Percentiles rank a stretch among this genome's conserved stretches.
Evolutionary conservation across 2,113 vertebrate species (phyloP).

Genomic region (Geothlypis trichas): DNA sequence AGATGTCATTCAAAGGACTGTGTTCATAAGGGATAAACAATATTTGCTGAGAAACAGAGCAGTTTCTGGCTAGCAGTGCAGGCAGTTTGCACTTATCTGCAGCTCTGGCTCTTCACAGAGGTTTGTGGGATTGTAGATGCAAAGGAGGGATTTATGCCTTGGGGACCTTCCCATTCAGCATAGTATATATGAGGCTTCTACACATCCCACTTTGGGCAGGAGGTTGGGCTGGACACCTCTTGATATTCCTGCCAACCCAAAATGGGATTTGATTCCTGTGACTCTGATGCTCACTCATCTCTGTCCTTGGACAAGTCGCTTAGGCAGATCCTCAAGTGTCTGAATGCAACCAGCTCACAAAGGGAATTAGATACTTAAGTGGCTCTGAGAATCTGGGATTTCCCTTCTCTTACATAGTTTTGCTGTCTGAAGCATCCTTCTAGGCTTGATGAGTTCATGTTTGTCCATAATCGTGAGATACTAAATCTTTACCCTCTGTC

Average conservation of each 20-base stretch:
- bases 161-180: not conserved
- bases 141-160: not conserved
- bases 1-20: constrained; percentile 45
- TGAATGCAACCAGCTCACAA: not conserved
- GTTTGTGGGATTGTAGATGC: not conserved
- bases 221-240: not conserved
- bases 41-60: constrained; percentile 16
- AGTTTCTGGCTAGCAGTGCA: not conserved
- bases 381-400: not conserved
- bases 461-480: not conserved
- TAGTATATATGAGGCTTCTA: not conserved
- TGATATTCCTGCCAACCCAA: not conserved
- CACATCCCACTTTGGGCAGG: not conserved
- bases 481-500: constrained; percentile 4
- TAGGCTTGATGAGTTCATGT: not conserved
- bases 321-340: not conserved
- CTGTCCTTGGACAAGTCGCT: not conserved
- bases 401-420: not conserved
- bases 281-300: not conserved
- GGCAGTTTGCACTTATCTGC: not conserved
- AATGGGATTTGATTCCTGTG: not conserved
- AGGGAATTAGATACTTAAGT: not conserved
- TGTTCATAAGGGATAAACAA: not conserved
- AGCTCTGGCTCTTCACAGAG: not conserved
- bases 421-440: not conserved